Conservation (phyloP, 1,140 invertebrate genomes). For the Nautilus pompilius region DNA sequence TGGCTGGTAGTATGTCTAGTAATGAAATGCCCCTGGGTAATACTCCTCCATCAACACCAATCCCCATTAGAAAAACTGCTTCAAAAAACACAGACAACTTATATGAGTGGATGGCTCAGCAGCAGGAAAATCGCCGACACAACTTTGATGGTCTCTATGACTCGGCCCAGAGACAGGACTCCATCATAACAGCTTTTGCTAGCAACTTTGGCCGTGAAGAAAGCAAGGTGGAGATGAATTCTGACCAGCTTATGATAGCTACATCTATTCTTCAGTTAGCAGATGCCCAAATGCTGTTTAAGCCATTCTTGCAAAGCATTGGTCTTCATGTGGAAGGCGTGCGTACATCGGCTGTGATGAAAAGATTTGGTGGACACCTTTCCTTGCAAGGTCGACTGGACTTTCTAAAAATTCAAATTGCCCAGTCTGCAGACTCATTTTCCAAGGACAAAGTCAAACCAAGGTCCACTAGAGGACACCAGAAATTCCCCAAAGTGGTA, state of each 20-base stretch:
- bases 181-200: slow-evolving; percentile 34
- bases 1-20: slow-evolving; percentile 50
- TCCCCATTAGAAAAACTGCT: slow-evolving; percentile 35
- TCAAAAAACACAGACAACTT: slow-evolving; percentile 69
- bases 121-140: slow-evolving; percentile 59
- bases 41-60: slow-evolving; percentile 41
- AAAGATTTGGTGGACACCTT: slow-evolving; percentile 86
- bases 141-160: not conserved
- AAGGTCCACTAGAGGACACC: slow-evolving; percentile 19
- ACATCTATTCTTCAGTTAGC: slow-evolving; percentile 49
- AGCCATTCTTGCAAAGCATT: slow-evolving; percentile 51
- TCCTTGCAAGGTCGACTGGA: slow-evolving; percentile 84
- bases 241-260: slow-evolving; percentile 34
- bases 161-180: slow-evolving; percentile 34
- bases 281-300: slow-evolving; percentile 49
- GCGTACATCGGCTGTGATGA: slow-evolving; percentile 52
- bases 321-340: slow-evolving; percentile 51
- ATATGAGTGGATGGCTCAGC: slow-evolving; percentile 90
- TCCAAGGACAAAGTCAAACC: slow-evolving; percentile 28
- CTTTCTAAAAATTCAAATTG: slow-evolving; percentile 86
- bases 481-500: slow-evolving; percentile 7
- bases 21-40: slow-evolving; percentile 24
- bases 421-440: slow-evolving; percentile 61
- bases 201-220: slow-evolving; percentile 50
- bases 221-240: slow-evolving; percentile 39